phyloP scores from a whole-genome alignment of 1,140 invertebrate species.

The Macrocentrus cingulum region DNA sequence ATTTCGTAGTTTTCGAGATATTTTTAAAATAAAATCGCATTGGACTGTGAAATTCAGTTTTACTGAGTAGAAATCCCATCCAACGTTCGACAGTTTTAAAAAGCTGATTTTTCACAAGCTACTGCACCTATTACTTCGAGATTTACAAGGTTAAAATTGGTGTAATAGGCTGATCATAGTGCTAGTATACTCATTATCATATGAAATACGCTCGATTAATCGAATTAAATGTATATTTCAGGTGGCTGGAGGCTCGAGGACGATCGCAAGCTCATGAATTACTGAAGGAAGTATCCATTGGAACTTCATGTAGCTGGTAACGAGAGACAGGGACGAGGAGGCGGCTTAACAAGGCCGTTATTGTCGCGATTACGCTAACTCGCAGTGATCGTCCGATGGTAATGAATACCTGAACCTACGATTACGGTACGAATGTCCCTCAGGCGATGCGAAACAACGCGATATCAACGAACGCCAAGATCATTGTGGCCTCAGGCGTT shows the following conservation, averaged over 20 bases:
- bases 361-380: conserved; percentile 51
- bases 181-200: no score
- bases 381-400: conserved; percentile 41
- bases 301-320: conserved; percentile 29
- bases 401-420: conserved; percentile 44
- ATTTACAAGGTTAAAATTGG: no score
- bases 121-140: no score
- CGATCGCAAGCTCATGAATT: conserved; percentile 2
- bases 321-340: conserved; percentile 32
- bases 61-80: no score
- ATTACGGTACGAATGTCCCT: conserved; percentile 36
- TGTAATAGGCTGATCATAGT: no score
- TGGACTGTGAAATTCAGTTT: no score
- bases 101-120: no score
- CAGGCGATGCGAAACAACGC: conserved; percentile 9
- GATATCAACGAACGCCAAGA: background rate
- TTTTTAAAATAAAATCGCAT: no score
- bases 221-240: no score
- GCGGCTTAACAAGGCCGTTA: conserved; percentile 48
- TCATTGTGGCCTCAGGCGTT: background rate
- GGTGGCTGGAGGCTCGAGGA: background rate
- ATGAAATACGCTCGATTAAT: no score
- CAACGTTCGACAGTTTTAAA: no score
- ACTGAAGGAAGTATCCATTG: background rate
- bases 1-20: no score